Conservation (phyloP, 2,888 invertebrate species). For the Rugalucina vietnamica region DNA sequence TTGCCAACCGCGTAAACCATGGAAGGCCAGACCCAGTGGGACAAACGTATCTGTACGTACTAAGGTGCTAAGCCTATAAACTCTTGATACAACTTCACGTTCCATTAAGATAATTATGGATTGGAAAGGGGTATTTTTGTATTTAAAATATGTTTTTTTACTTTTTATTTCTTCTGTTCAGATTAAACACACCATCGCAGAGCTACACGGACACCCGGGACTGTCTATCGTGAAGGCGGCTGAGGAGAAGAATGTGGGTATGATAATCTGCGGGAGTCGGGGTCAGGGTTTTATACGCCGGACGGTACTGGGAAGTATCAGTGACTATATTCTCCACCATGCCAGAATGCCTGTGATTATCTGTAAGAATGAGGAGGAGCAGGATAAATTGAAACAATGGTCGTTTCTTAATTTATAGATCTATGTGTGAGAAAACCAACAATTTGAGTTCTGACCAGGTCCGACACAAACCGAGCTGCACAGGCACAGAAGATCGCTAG, state of each 20-base stretch:
- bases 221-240: background rate
- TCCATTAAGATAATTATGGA: no score
- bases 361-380: conserved; percentile 6
- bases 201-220: background rate
- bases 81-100: no score
- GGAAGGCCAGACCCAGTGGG: no score
- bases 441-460: background rate
- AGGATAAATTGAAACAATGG: background rate
- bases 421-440: no score
- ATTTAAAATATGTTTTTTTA: no score
- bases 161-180: background rate
- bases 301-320: background rate
- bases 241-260: background rate
- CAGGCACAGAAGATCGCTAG: no score
- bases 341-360: conserved; percentile 11
- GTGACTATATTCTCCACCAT: conserved; percentile 3
- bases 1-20: no score
- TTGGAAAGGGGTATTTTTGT: no score
- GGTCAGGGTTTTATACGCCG: background rate
- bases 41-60: no score
- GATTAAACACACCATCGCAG: background rate
- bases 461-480: no score
- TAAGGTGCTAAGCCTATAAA: no score
- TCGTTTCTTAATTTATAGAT: no score
- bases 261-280: background rate